Base-by-base conservation (phyloP, 2,888 invertebrate genomes). In the Hedychridium roseum region DNA sequence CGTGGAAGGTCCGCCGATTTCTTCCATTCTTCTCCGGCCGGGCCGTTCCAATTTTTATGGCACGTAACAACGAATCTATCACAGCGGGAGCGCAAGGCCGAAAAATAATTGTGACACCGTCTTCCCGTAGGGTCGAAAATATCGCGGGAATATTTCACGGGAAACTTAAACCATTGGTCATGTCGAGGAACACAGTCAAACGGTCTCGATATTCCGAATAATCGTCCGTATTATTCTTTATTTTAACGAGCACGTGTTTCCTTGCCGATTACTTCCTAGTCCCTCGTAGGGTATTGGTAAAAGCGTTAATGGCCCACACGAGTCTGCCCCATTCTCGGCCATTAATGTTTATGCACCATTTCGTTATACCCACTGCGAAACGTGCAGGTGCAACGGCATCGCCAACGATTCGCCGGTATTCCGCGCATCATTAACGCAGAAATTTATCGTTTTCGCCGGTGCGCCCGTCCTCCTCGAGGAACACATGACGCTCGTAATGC, bases 21-120 rank as follows among this genome's bases (percentile, higher is more conserved):
- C 15, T 27, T 27, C 41, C 46, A 32, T 9, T n/a, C 27, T 20
- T 31, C 12, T 36, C 26, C 21, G 11, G 21, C 14, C 14, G 11
- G 30, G 40, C 23, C 38, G 28, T 34, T 50, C 45, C 32, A 42
- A 47, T 38, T 54, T 59, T 61, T 61, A 61, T 20, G 39, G 9
- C 18, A 5, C 15, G 20, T 15, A 28, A 40, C 23, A 39, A 41
- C 54, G 43, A 43, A 23, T 32, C 41, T 12, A 18, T 21, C 17
- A 26, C 11, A 27, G 20, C 27, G 28, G 31, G 36, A 41, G 49
- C 36, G 46, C 52, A 42, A 54, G 50, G 47, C 42, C 26, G 35
- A 18, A 34, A 42, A 28, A 59, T 54, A 57, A 60, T 46, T 42
- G 59, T 6, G 1, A 6, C n/a, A n/a, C n/a, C n/a, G n/a, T n/a